Evolutionary conservation across 2,888 invertebrate genomes (phyloP).

Genomic region (Philereme transversata): DNA sequence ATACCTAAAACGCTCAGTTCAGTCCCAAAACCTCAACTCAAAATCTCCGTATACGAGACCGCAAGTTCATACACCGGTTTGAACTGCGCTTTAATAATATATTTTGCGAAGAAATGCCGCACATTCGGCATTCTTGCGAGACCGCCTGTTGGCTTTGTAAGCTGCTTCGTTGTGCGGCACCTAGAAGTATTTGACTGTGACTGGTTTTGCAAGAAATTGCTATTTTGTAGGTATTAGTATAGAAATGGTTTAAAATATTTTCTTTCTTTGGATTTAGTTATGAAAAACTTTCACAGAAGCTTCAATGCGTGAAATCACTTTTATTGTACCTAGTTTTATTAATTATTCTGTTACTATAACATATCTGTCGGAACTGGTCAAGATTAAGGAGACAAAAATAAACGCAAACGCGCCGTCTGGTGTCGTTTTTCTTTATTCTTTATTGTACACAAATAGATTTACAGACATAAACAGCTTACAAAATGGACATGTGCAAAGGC

Average conservation of each 20-base stretch:
- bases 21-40: constrained; percentile 1
- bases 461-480: too few relatives aligned
- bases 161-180: constrained; percentile 22
- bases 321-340: too few relatives aligned
- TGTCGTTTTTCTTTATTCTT: too few relatives aligned
- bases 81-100: constrained; percentile 21
- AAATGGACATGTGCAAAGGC: too few relatives aligned
- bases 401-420: too few relatives aligned
- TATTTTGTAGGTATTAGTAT: background rate
- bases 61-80: constrained; percentile 13
- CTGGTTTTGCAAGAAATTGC: background rate
- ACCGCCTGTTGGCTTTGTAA: constrained; percentile 17
- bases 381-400: too few relatives aligned
- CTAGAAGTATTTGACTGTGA: constrained; percentile 5
- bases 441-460: too few relatives aligned
- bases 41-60: constrained; percentile 20
- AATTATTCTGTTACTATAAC: too few relatives aligned
- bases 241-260: background rate
- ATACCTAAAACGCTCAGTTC: constrained; percentile 3
- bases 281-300: too few relatives aligned
- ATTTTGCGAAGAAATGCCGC: constrained; percentile 20
- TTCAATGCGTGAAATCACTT: too few relatives aligned
- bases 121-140: constrained; percentile 22
- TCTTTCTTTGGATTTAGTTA: too few relatives aligned
- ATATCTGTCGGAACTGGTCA: too few relatives aligned